These are phyloP conservation scores for Sesamia nonagrioides DNA, from an alignment of 1,140 invertebrate genomes.

Conservation along the genomic window DNA sequence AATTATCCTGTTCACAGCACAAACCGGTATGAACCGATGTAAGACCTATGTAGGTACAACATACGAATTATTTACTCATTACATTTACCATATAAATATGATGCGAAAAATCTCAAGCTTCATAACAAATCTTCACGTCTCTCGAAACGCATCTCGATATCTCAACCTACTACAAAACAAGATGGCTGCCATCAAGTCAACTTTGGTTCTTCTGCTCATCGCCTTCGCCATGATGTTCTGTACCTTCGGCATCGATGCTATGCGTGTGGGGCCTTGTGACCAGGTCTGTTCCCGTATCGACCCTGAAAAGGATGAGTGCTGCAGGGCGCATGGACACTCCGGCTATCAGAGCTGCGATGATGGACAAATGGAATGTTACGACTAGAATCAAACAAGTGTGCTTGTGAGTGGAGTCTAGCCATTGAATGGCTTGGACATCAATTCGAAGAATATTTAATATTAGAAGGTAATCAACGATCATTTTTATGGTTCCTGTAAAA, in stretches of 20 bases:
- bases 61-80: background rate
- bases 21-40: background rate
- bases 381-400: background rate
- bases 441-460: background rate
- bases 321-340: constrained; percentile 12
- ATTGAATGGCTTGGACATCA: background rate
- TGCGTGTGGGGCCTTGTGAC: constrained; percentile 31
- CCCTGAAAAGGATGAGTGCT: constrained; percentile 30
- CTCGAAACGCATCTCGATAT: background rate
- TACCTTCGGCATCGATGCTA: background rate
- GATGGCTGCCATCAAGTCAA: background rate
- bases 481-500: background rate
- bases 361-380: background rate
- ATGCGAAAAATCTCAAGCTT: background rate
- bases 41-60: background rate
- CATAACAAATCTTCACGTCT: constrained; percentile 1
- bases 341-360: background rate
- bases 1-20: constrained; percentile 11
- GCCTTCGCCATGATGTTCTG: background rate
- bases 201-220: background rate
- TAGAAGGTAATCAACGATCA: background rate
- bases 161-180: background rate
- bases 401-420: background rate
- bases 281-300: constrained; percentile 40
- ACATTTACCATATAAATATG: background rate